Percentiles rank a stretch among this genome's conserved stretches.
phyloP scores from a whole-genome alignment of 2,888 invertebrate species.

The Coronaproctus castanopsis region DNA sequence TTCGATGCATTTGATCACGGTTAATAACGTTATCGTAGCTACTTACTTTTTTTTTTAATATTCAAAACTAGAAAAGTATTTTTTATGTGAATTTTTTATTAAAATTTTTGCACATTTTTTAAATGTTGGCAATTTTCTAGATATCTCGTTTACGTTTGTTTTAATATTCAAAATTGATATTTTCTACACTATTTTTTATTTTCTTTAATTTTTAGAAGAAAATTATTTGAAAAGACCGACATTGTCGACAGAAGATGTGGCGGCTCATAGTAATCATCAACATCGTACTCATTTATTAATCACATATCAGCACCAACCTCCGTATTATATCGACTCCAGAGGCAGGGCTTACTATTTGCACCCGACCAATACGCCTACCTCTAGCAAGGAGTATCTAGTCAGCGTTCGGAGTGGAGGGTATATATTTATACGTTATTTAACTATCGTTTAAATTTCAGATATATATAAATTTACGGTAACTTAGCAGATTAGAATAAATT shows the following conservation, averaged over 20 bases:
- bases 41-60: too few relatives aligned
- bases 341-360: constrained; percentile 48
- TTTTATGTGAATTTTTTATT: too few relatives aligned
- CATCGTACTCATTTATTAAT: constrained; percentile 36
- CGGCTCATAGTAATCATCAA: constrained; percentile 29
- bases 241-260: constrained; percentile 55
- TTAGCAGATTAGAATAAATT: too few relatives aligned
- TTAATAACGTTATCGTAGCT: too few relatives aligned
- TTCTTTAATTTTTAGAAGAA: constrained; percentile 17
- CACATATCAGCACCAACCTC: constrained; percentile 31
- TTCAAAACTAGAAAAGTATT: too few relatives aligned
- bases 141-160: too few relatives aligned
- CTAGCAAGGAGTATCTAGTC: constrained; percentile 24
- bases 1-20: too few relatives aligned
- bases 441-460: not conserved
- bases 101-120: too few relatives aligned
- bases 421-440: not conserved
- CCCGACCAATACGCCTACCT: constrained; percentile 25
- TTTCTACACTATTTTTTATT: not conserved
- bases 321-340: constrained; percentile 43
- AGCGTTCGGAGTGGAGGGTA: constrained; percentile 18
- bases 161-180: too few relatives aligned
- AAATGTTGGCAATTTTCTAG: too few relatives aligned
- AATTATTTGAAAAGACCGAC: constrained; percentile 50
- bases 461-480: constrained; percentile 13